A percentile compares a stretch with the other conserved stretches of the same genome.
phyloP scores from a whole-genome alignment of 2,797 vertebrate genomes.

The Aphelocoma californica region DNA sequence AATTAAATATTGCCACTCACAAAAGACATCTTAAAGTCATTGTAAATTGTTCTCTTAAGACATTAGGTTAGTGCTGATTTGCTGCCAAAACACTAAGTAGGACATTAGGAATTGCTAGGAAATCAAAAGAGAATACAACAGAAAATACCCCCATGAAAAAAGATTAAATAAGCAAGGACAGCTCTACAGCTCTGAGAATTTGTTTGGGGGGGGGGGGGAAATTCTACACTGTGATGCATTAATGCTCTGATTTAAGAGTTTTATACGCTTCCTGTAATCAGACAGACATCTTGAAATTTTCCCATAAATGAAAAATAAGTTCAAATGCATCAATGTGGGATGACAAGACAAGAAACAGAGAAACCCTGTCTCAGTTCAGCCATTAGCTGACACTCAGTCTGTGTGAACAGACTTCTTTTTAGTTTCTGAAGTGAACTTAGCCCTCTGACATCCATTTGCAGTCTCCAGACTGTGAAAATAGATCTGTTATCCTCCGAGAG shows the following conservation, averaged over 20 bases:
- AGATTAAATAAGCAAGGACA: neutral
- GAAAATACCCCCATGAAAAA: neutral
- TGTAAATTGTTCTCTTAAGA: conserved; percentile 30
- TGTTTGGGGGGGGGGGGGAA: neutral
- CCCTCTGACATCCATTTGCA: neutral
- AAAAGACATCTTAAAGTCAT: conserved; percentile 18
- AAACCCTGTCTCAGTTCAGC: neutral
- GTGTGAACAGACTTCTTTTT: neutral
- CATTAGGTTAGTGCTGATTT: conserved; percentile 36
- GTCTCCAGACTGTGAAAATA: neutral
- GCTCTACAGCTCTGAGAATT: neutral
- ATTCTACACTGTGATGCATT: neutral
- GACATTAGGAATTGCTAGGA: neutral
- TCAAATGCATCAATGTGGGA: neutral
- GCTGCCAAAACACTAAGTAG: conserved; percentile 38
- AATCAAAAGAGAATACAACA: conserved; percentile 2
- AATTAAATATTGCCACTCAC: conserved; percentile 18
- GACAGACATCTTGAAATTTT: neutral
- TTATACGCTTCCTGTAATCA: neutral
- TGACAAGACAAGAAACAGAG: neutral
- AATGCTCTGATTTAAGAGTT: neutral
- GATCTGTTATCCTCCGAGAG: neutral
- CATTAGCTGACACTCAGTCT: neutral
- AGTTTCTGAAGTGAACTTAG: neutral
- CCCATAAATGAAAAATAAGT: neutral